These are phyloP conservation scores for Falco peregrinus DNA, from an alignment of 2,797 vertebrate genomes.

Conservation along the genomic window DNA sequence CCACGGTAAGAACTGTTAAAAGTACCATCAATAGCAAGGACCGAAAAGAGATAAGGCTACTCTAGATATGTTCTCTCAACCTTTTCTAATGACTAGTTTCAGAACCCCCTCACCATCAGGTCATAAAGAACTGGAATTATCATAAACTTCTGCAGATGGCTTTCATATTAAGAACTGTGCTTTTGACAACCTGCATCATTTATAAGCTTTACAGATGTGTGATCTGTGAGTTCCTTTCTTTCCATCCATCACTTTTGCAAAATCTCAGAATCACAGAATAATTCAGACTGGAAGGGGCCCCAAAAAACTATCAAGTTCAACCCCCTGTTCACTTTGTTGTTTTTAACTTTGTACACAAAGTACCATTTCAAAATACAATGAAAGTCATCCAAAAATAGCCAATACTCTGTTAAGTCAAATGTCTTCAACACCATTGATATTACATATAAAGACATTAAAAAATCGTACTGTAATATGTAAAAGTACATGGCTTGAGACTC, in stretches of 20 bases:
- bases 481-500: not conserved
- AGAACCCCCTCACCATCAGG: not conserved
- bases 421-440: not conserved
- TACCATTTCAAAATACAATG: not conserved
- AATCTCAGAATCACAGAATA: not conserved
- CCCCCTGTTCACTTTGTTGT: not conserved
- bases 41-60: conserved; percentile 1
- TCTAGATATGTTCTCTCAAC: not conserved
- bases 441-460: not conserved
- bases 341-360: not conserved
- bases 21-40: conserved; percentile 10
- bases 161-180: not conserved
- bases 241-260: not conserved
- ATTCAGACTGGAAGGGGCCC: not conserved
- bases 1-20: conserved; percentile 1
- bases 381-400: not conserved
- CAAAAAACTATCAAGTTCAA: not conserved
- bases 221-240: not conserved
- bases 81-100: not conserved
- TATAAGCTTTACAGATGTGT: not conserved
- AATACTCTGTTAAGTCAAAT: not conserved
- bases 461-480: not conserved
- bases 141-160: not conserved
- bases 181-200: not conserved
- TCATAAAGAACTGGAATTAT: not conserved